Conservation (phyloP, 2,113 vertebrate species). For the Myrmecobius fasciatus region DNA sequence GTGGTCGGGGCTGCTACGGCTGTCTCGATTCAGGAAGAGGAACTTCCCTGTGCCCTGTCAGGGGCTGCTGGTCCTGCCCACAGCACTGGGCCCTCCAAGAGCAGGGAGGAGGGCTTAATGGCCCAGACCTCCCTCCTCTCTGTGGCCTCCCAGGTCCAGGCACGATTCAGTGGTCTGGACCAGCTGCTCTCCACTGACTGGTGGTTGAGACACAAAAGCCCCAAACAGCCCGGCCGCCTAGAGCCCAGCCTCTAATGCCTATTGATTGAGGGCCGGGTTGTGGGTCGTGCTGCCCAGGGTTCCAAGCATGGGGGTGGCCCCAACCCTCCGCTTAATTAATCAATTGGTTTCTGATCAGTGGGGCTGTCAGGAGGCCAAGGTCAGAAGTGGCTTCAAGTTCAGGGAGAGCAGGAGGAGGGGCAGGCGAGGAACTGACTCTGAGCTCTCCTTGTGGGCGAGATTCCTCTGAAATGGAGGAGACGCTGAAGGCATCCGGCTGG, state of each 20-base stretch:
- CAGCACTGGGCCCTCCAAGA: not conserved
- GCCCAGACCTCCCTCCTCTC: not conserved
- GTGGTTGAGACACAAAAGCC: slow-evolving; percentile 54
- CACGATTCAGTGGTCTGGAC: slow-evolving; percentile 25
- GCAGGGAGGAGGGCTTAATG: not conserved
- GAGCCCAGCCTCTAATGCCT: slow-evolving; percentile 2
- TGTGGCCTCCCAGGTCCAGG: not conserved
- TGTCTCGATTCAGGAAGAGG: not conserved
- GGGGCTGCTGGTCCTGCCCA: not conserved
- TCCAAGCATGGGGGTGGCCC: not conserved
- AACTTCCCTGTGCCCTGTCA: not conserved
- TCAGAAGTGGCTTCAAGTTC: not conserved
- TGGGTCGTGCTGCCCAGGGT: not conserved
- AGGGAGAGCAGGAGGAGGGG: not conserved
- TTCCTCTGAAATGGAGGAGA: not conserved
- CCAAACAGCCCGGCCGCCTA: not conserved
- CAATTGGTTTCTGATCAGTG: not conserved
- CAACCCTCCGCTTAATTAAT: not conserved
- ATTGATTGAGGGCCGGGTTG: not conserved
- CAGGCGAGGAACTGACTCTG: not conserved
- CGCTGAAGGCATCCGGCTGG: not conserved
- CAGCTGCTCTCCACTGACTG: not conserved
- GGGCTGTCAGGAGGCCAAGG: not conserved
- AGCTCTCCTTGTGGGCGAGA: not conserved
- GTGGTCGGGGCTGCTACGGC: not conserved